Evolutionary conservation across 2,888 invertebrate genomes (phyloP).

Genomic region (Eupithecia inturbata): DNA sequence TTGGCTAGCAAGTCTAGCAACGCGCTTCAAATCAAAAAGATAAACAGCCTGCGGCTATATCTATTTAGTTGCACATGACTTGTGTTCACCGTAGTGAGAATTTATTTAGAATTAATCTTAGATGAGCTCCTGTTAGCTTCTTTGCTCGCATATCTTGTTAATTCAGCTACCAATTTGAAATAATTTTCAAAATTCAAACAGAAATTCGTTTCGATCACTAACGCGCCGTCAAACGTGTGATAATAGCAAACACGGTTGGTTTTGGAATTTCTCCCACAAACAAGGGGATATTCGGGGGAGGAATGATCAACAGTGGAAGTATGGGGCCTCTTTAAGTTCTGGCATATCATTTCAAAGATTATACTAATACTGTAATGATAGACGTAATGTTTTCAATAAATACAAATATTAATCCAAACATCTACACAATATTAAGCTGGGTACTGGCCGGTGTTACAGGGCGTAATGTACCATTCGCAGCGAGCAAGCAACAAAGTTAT

Average conservation of each 20-base stretch:
- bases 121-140: not conserved
- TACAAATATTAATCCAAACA: too few relatives aligned
- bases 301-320: too few relatives aligned
- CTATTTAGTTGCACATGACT: constrained; percentile 8
- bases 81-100: not conserved
- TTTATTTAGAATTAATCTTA: not conserved
- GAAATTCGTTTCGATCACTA: not conserved
- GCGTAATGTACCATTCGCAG: too few relatives aligned
- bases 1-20: not conserved
- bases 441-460: too few relatives aligned
- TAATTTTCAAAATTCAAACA: not conserved
- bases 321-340: too few relatives aligned
- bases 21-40: constrained; percentile 12
- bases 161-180: not conserved
- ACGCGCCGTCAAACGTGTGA: not conserved
- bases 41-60: constrained; percentile 5
- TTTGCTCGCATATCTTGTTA: not conserved
- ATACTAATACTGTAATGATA: too few relatives aligned
- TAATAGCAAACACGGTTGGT: not conserved
- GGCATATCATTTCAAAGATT: too few relatives aligned
- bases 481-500: too few relatives aligned
- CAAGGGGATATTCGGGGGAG: too few relatives aligned
- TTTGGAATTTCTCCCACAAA: not conserved
- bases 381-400: too few relatives aligned
- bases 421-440: too few relatives aligned